Evolutionary conservation across 2,888 invertebrate species (phyloP).

Genomic region (Helleia helle): DNA sequence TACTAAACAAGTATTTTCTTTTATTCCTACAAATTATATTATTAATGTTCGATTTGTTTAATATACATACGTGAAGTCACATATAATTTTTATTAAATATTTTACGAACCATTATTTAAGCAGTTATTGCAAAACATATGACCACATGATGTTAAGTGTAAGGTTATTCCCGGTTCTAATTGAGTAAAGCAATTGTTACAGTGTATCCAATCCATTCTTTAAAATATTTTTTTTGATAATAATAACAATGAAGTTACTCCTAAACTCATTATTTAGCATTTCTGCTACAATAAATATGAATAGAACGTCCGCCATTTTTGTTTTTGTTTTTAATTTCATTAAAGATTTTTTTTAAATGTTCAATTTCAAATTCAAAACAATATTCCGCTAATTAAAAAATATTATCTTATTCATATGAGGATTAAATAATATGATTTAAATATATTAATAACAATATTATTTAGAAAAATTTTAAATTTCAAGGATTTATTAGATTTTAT

Average conservation of each 20-base stretch:
- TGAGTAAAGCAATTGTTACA: constrained; percentile 66
- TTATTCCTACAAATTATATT: constrained; percentile 36
- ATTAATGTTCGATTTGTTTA: background rate
- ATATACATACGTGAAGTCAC: constrained; percentile 7
- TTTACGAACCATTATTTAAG: constrained; percentile 48
- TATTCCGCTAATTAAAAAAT: no score
- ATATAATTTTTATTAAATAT: constrained; percentile 1
- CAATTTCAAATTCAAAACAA: no score
- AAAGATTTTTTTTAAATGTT: no score
- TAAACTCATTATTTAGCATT: background rate
- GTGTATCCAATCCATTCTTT: constrained; percentile 69
- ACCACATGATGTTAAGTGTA: constrained; percentile 68
- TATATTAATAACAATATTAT: no score
- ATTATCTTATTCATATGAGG: no score
- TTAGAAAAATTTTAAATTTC: no score
- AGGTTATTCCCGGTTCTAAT: constrained; percentile 52
- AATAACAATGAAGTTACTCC: no score
- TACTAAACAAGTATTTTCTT: constrained; percentile 57
- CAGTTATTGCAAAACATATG: constrained; percentile 70
- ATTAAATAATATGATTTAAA: no score
- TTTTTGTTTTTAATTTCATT: background rate
- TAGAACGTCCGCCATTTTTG: background rate
- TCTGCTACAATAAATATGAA: background rate
- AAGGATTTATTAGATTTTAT: no score
- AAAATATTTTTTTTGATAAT: background rate